Conservation (phyloP, 2,797 vertebrate species). For the Dipus sagitta region DNA sequence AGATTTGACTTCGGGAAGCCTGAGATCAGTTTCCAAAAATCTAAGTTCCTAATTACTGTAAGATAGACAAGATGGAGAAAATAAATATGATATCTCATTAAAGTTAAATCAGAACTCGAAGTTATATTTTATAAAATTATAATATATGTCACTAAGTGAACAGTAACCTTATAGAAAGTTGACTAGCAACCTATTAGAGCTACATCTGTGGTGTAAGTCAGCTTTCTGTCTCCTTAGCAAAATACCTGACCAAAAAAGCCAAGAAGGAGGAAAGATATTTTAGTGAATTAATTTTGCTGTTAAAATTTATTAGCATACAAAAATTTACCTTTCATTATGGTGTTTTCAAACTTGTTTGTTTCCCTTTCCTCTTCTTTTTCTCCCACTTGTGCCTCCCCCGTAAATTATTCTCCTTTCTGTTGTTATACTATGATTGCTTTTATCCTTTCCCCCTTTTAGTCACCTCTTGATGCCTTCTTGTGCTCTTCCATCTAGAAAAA, state of each 20-base stretch:
- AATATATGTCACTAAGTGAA: conserved; percentile 35
- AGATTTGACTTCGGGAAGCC: conserved; percentile 28
- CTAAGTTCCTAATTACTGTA: conserved; percentile 14
- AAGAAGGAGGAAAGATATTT: neutral
- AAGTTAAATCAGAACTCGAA: conserved; percentile 46
- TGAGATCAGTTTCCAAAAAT: neutral
- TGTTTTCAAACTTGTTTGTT: too few species aligned
- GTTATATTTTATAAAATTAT: conserved; percentile 32
- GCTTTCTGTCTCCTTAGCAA: neutral
- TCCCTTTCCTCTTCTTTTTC: too few species aligned
- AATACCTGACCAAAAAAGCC: neutral
- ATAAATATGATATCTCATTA: conserved; percentile 36
- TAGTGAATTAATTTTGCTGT: too few species aligned
- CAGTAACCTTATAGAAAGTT: conserved; percentile 46
- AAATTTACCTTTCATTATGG: too few species aligned
- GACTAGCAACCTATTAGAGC: conserved; percentile 13
- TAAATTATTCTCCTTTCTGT: too few species aligned
- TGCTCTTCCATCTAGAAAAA: too few species aligned
- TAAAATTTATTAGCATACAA: too few species aligned
- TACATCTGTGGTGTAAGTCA: neutral
- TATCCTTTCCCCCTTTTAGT: too few species aligned
- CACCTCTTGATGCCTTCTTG: too few species aligned
- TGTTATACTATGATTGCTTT: too few species aligned
- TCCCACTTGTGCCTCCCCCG: too few species aligned
- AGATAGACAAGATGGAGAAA: neutral